phyloP scores from a whole-genome alignment of 2,797 vertebrate genomes.

The Urophycis tenuis region DNA sequence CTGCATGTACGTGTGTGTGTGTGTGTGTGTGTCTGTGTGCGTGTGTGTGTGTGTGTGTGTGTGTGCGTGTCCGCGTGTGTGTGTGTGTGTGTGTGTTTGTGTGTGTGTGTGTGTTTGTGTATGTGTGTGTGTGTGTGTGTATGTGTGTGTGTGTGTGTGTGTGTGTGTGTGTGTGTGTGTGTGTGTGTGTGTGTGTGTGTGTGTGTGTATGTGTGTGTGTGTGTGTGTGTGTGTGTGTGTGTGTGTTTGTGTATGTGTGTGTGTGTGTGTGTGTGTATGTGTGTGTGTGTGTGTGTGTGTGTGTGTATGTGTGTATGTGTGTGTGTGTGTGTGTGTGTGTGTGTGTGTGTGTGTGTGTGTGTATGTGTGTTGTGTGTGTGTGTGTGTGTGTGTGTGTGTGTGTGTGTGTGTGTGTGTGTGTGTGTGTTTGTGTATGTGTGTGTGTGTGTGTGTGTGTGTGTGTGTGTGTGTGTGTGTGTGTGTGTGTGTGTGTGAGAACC shows the following conservation, averaged over 20 bases:
- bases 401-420: too few relatives aligned
- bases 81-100: too few relatives aligned
- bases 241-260: background rate
- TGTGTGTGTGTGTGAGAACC: background rate
- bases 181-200: too few relatives aligned
- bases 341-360: too few relatives aligned
- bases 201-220: background rate
- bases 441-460: background rate
- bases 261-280: background rate
- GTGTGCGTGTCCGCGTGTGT: too few relatives aligned
- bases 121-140: too few relatives aligned
- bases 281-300: background rate
- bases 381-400: too few relatives aligned
- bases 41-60: background rate
- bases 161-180: background rate
- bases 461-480: too few relatives aligned
- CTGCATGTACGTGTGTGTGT: background rate
- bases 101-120: too few relatives aligned
- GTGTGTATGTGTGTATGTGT: background rate
- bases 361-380: too few relatives aligned
- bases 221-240: background rate
- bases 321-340: background rate
- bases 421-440: background rate
- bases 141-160: background rate
- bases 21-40: background rate